phyloP scores from a whole-genome alignment of 2,888 invertebrate genomes.

The Dermolepida albohirtum region DNA sequence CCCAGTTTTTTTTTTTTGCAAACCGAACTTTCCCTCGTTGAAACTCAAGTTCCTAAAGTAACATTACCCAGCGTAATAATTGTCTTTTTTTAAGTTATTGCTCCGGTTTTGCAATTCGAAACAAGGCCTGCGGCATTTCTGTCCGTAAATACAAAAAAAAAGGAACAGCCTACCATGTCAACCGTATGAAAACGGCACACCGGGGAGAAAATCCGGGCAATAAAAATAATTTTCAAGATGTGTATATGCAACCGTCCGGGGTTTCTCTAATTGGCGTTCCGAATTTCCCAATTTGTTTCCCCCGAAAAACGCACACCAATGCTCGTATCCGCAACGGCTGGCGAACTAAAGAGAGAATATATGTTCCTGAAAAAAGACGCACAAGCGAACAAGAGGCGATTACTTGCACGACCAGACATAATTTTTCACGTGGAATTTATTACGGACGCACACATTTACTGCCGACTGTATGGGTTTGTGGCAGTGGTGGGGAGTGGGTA shows the following conservation, averaged over 20 bases:
- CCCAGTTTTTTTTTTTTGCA: too few relatives aligned
- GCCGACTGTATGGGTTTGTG: neutral
- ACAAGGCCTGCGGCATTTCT: neutral
- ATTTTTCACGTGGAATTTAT: constrained; percentile 38
- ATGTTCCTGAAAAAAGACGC: constrained; percentile 10
- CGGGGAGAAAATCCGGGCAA: constrained; percentile 42
- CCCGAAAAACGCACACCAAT: neutral
- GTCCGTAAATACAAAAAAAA: neutral
- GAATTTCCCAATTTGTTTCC: constrained; percentile 44
- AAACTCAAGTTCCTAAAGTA: too few relatives aligned
- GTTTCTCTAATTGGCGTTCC: constrained; percentile 50
- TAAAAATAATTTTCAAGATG: constrained; percentile 50
- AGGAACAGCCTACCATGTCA: constrained; percentile 43
- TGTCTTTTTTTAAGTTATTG: too few relatives aligned
- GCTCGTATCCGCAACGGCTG: constrained; percentile 22
- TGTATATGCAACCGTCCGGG: constrained; percentile 45
- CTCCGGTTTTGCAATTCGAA: too few relatives aligned
- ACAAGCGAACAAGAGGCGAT: constrained; percentile 23
- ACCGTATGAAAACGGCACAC: constrained; percentile 50
- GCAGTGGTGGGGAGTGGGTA: constrained; percentile 2
- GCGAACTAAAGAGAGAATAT: constrained; percentile 33
- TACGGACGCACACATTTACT: constrained; percentile 20
- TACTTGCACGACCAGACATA: constrained; percentile 36
- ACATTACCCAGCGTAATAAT: too few relatives aligned
- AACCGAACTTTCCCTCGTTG: too few relatives aligned